Percentiles rank a stretch among this genome's conserved stretches.
phyloP scores from a whole-genome alignment of 2,113 vertebrate genomes.

The Tragulus kanchil region DNA sequence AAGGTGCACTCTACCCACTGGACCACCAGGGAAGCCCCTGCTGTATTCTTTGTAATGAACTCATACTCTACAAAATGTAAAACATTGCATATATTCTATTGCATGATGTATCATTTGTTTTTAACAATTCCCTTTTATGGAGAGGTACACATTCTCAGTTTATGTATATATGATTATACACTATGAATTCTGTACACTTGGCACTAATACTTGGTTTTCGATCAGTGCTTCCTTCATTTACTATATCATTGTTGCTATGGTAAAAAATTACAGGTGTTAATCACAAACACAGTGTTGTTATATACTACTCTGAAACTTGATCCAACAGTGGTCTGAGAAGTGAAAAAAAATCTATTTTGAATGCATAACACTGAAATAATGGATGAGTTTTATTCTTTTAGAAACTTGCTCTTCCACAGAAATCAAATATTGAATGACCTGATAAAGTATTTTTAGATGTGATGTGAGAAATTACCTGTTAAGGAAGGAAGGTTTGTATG shows the following conservation, averaged over 20 bases:
- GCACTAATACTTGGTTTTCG: background rate
- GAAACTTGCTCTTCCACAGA: background rate
- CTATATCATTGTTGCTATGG: constrained; percentile 3
- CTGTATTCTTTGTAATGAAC: background rate
- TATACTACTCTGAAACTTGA: background rate
- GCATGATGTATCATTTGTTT: background rate
- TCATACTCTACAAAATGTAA: background rate
- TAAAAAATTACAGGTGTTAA: background rate
- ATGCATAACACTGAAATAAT: background rate
- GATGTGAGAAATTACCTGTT: too few species aligned
- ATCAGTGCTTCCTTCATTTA: constrained; percentile 14
- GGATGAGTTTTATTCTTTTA: background rate
- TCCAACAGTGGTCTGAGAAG: background rate
- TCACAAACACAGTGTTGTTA: background rate
- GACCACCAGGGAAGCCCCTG: too few species aligned
- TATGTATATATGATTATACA: background rate
- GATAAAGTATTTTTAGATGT: background rate
- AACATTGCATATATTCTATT: background rate
- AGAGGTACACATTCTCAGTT: background rate
- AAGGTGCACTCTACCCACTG: too few species aligned
- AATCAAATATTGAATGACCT: background rate
- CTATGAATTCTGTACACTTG: background rate
- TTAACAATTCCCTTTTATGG: background rate
- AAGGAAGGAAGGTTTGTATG: too few species aligned
- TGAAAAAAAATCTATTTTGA: background rate